Evolutionary conservation across 2,113 vertebrate genomes (phyloP).

Genomic region (Saccopteryx bilineata): DNA sequence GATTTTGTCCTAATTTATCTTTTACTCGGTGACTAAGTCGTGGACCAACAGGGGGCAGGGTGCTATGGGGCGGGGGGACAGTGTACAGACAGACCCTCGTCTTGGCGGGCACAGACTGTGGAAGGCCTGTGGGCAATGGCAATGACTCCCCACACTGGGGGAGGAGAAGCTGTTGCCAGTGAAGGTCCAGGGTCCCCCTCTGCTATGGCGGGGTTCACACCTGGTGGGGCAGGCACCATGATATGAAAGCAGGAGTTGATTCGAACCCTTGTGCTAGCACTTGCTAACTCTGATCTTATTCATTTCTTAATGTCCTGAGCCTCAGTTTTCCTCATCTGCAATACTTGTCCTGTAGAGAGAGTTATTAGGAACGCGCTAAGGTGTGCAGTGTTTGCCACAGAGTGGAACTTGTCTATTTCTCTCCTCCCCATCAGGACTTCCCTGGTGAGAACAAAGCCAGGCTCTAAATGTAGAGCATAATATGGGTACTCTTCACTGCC

Average conservation of each 20-base stretch:
- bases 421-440: not conserved
- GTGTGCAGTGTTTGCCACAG: not conserved
- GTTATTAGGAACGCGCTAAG: not conserved
- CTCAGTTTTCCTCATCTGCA: not conserved
- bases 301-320: too few species aligned
- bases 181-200: too few species aligned
- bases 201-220: not conserved
- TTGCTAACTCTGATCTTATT: not conserved
- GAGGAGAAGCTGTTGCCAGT: not conserved
- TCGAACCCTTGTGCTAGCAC: not conserved
- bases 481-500: rapidly evolving
- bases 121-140: not conserved
- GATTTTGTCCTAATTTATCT: not conserved
- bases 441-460: not conserved
- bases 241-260: not conserved
- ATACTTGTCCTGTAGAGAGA: not conserved
- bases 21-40: not conserved
- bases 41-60: rapidly evolving
- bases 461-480: not conserved
- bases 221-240: too few species aligned
- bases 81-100: not conserved
- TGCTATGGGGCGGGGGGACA: not conserved
- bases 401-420: not conserved
- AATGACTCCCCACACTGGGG: not conserved
- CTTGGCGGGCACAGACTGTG: not conserved